Conservation (phyloP, 2,797 vertebrate genomes). For the Thaleichthys pacificus region DNA sequence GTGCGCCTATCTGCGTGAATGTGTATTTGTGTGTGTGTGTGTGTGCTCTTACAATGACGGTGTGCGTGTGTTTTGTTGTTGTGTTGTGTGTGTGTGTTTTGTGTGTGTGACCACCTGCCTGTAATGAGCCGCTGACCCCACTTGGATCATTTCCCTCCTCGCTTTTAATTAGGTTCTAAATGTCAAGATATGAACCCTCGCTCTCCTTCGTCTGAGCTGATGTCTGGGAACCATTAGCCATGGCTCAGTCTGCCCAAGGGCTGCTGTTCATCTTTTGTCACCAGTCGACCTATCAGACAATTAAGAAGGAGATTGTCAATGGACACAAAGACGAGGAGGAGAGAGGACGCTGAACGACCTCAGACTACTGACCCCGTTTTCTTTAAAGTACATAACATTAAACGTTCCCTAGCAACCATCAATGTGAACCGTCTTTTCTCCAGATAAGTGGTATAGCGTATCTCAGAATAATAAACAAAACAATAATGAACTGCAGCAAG, state of each 20-base stretch:
- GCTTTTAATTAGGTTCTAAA: slow-evolving; percentile 74
- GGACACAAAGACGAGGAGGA: slow-evolving; percentile 37
- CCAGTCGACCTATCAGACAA: slow-evolving; percentile 53
- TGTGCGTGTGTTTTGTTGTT: no score
- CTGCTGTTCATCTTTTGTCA: slow-evolving; percentile 52
- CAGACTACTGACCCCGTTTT: slow-evolving; percentile 50
- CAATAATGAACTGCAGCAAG: slow-evolving; percentile 57
- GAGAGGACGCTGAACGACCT: slow-evolving; percentile 29
- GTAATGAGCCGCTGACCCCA: slow-evolving; percentile 52
- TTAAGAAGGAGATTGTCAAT: slow-evolving; percentile 51
- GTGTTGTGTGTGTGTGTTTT: slow-evolving; percentile 5
- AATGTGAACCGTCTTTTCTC: slow-evolving; percentile 57
- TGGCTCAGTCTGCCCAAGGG: slow-evolving; percentile 25
- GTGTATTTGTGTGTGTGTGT: no score
- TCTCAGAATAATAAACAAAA: slow-evolving; percentile 60
- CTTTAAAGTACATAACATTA: slow-evolving; percentile 33
- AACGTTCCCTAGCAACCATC: slow-evolving; percentile 56
- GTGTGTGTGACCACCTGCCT: slow-evolving; percentile 36
- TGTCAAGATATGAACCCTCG: slow-evolving; percentile 63
- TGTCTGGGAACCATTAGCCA: slow-evolving; percentile 10
- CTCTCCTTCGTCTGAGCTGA: slow-evolving; percentile 25
- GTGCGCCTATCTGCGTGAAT: no score
- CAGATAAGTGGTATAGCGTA: slow-evolving; percentile 52
- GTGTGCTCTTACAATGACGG: no score
- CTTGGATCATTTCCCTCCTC: slow-evolving; percentile 49